These are phyloP conservation scores for Brachyptera risi DNA, from an alignment of 2,888 invertebrate species.

Conservation along the genomic window DNA sequence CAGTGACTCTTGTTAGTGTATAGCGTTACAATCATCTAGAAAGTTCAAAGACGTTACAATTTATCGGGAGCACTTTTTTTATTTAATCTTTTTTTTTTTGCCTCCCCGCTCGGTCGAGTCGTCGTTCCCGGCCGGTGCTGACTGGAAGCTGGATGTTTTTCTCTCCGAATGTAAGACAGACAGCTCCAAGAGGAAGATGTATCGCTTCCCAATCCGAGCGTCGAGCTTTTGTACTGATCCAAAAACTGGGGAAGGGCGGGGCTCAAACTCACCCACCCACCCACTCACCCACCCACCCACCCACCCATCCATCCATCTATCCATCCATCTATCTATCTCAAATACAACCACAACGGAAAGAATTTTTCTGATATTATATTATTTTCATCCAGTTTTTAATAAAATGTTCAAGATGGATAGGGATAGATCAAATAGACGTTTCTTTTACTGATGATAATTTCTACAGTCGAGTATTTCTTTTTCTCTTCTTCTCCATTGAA, in stretches of 20 bases:
- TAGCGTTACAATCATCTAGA: not conserved
- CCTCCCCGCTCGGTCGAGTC: too few species aligned
- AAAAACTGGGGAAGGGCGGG: conserved; percentile 26
- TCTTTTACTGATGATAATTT: not conserved
- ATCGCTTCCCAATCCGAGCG: conserved; percentile 27
- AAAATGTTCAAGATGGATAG: not conserved
- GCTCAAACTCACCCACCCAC: not conserved
- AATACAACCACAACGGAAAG: conserved; percentile 8
- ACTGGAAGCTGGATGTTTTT: conserved; percentile 20
- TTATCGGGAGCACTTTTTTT: not conserved
- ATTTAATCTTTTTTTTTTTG: conserved; percentile 22
- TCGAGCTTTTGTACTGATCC: conserved; percentile 20
- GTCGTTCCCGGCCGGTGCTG: too few species aligned
- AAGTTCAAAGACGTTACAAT: conserved; percentile 5
- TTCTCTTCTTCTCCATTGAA: too few species aligned
- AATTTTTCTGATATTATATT: not conserved
- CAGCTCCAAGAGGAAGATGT: conserved; percentile 24
- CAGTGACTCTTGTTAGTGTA: too few species aligned
- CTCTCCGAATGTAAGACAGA: conserved; percentile 25
- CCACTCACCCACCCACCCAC: not conserved
- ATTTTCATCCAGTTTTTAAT: not conserved
- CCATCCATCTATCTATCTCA: conserved; percentile 25
- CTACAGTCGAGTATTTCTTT: too few species aligned
- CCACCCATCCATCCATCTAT: conserved; percentile 12
- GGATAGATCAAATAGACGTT: conserved; percentile 5